phyloP scores from a whole-genome alignment of 2,797 vertebrate genomes.

The Tenualosa ilisha region DNA sequence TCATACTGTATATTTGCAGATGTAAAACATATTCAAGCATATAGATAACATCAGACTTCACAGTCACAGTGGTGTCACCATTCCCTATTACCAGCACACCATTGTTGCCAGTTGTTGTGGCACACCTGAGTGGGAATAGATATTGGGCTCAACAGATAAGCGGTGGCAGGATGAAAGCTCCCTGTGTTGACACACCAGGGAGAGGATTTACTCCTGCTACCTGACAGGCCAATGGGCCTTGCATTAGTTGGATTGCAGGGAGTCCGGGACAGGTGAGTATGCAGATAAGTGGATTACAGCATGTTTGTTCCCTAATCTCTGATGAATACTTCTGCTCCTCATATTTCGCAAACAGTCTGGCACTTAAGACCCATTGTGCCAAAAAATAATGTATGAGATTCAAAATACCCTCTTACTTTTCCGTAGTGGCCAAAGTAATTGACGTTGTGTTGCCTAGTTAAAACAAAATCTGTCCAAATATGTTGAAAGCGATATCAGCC shows the following conservation, averaged over 20 bases:
- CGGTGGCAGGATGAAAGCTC: slow-evolving; percentile 65
- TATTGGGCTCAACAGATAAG: slow-evolving; percentile 67
- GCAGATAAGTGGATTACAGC: slow-evolving; percentile 76
- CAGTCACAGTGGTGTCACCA: background rate
- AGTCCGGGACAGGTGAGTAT: slow-evolving; percentile 74
- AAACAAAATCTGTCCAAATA: slow-evolving; percentile 3
- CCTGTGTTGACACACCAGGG: slow-evolving; percentile 69
- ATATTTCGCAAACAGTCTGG: slow-evolving; percentile 65
- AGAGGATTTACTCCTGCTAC: slow-evolving; percentile 69
- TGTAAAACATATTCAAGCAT: background rate
- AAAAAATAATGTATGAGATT: background rate
- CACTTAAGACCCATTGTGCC: slow-evolving; percentile 55
- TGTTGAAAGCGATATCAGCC: background rate
- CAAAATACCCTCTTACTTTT: background rate
- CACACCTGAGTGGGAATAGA: slow-evolving; percentile 59
- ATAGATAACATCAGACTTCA: slow-evolving; percentile 9
- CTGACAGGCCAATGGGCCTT: slow-evolving; percentile 66
- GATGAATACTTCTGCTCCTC: slow-evolving; percentile 64
- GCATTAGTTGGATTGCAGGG: slow-evolving; percentile 67
- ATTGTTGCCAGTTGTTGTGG: slow-evolving; percentile 55
- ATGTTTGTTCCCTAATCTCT: slow-evolving; percentile 72
- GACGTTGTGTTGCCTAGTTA: background rate
- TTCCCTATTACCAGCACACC: slow-evolving; percentile 52
- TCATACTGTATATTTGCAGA: background rate
- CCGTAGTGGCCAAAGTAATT: background rate